Conservation (phyloP, 2,888 invertebrate species). For the Apeira syringaria region DNA sequence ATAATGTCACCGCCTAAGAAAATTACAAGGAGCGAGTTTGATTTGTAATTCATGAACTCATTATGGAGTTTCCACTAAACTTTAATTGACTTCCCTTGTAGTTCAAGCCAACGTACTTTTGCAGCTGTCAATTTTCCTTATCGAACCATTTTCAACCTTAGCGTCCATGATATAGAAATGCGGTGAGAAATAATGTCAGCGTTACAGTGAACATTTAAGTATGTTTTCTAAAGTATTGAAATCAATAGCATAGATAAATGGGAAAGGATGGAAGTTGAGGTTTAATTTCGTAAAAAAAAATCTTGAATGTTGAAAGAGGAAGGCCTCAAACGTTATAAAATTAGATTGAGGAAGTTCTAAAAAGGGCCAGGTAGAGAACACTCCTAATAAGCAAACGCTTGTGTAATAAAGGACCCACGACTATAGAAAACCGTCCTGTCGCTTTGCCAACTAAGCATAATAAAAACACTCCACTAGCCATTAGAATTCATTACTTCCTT, state of each 20-base stretch:
- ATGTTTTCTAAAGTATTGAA: neutral
- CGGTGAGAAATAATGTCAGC: neutral
- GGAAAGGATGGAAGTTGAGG: too few species aligned
- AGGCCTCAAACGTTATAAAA: too few species aligned
- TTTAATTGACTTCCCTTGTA: slow-evolving; percentile 57
- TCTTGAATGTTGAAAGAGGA: too few species aligned
- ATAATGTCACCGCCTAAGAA: neutral
- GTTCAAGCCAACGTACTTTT: slow-evolving; percentile 23
- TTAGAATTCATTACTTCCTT: too few species aligned
- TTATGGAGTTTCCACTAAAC: slow-evolving; percentile 48
- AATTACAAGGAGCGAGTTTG: slow-evolving; percentile 25
- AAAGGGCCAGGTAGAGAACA: too few species aligned
- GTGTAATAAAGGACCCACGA: too few species aligned
- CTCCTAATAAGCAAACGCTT: too few species aligned
- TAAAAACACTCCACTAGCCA: too few species aligned
- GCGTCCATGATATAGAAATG: neutral
- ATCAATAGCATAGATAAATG: slow-evolving; percentile 2
- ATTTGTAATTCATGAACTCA: slow-evolving; percentile 54
- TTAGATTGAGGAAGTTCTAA: too few species aligned
- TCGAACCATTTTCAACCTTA: neutral
- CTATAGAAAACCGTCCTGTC: too few species aligned
- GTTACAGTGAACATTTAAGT: neutral
- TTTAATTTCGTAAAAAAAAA: too few species aligned
- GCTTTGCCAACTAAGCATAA: too few species aligned
- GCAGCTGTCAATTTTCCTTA: neutral